These are phyloP conservation scores for Menidia beryllina DNA, from an alignment of 2,113 vertebrate species.

Conservation along the genomic window DNA sequence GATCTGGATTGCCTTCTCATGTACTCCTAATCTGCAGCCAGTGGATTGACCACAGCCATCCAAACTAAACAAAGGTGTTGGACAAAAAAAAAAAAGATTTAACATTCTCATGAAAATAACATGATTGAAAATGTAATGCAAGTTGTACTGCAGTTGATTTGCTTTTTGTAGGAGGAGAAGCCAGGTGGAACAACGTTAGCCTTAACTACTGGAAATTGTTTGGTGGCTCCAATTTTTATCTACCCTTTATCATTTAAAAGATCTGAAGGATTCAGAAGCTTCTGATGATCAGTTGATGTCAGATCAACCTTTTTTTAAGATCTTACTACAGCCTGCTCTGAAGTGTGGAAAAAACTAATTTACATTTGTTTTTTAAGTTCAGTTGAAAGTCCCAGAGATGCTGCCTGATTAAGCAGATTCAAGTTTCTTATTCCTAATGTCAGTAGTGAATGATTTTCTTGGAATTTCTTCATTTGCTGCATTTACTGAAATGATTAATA, in stretches of 20 bases:
- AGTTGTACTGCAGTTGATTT: not conserved
- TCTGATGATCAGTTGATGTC: too few relatives aligned
- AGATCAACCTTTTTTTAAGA: too few relatives aligned
- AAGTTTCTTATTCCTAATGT: too few relatives aligned
- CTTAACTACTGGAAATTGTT: not conserved
- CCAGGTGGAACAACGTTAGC: not conserved
- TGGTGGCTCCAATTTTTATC: not conserved
- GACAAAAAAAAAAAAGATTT: not conserved
- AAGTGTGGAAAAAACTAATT: too few relatives aligned
- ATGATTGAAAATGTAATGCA: not conserved
- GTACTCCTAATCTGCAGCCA: not conserved
- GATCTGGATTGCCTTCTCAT: not conserved
- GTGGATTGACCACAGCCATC: not conserved
- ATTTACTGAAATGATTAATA: not conserved
- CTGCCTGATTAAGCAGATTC: not conserved
- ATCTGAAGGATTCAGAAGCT: not conserved
- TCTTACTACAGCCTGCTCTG: too few relatives aligned
- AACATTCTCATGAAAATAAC: too few relatives aligned
- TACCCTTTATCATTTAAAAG: not conserved
- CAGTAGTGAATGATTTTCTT: not conserved
- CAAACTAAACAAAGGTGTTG: not conserved
- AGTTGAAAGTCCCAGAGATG: not conserved
- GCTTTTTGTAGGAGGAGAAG: not conserved
- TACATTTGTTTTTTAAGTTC: not conserved
- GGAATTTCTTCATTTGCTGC: not conserved